Percentiles rank a stretch among this genome's conserved stretches.
Conservation (phyloP, 2,888 invertebrate genomes). For the Oasisia sp. region DNA sequence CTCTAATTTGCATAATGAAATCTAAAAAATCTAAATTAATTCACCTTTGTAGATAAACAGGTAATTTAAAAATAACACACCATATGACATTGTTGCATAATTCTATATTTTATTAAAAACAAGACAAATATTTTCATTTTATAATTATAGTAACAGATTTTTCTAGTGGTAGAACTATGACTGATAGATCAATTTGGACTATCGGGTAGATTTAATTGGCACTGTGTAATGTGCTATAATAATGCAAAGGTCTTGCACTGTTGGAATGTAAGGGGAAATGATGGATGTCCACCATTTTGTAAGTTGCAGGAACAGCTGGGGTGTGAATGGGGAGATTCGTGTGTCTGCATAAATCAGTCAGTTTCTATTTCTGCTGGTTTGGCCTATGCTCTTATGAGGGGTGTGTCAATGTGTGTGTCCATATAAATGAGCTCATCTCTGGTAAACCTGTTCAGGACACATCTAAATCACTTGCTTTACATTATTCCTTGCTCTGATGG, state of each 20-base stretch:
- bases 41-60: not conserved
- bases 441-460: no score
- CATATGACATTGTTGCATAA: not conserved
- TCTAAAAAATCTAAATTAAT: not conserved
- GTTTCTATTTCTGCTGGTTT: not conserved
- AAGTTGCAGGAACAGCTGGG: not conserved
- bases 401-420: not conserved
- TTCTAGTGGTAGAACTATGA: not conserved
- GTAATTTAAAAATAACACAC: not conserved
- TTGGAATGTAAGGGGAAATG: not conserved
- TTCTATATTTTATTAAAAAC: not conserved
- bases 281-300: not conserved
- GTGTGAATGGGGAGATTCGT: not conserved
- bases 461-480: not conserved
- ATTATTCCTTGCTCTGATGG: not conserved
- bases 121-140: not conserved
- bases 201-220: not conserved
- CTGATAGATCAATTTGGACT: not conserved
- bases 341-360: not conserved
- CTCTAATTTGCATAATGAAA: not conserved
- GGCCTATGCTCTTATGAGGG: not conserved
- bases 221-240: not conserved
- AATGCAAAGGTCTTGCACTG: not conserved
- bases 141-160: not conserved
- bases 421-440: not conserved